A percentile compares a stretch with the other conserved stretches of the same genome.
Evolutionary conservation across 2,888 invertebrate genomes (phyloP).

Genomic region (Cryptocheilus praepositus): DNA sequence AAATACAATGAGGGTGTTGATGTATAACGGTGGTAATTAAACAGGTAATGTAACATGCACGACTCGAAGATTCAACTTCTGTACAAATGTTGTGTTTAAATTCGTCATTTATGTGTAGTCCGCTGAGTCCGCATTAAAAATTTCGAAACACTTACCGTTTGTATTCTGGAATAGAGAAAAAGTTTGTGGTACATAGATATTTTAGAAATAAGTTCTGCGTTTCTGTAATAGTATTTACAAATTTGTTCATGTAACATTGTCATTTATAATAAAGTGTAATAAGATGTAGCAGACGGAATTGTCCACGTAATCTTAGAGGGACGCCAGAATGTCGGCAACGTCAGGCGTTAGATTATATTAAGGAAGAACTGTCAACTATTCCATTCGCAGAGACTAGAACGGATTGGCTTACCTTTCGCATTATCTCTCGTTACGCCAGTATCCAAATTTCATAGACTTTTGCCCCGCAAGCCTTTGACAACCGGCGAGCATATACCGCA

Average conservation of each 20-base stretch:
- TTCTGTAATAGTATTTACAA: conserved; percentile 68
- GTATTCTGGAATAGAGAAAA: conserved; percentile 20
- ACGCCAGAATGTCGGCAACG: neutral
- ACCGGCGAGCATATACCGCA: no score
- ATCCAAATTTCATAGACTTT: no score
- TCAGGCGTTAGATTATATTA: conserved; percentile 5
- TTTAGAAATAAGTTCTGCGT: conserved; percentile 71
- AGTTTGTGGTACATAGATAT: conserved; percentile 31
- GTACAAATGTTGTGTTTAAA: conserved; percentile 33
- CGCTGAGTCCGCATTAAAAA: conserved; percentile 1
- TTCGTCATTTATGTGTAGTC: conserved; percentile 16
- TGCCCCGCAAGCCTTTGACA: no score
- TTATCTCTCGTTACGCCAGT: no score
- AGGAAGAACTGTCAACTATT: neutral
- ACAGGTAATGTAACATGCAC: conserved; percentile 47
- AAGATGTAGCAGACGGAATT: conserved; percentile 51
- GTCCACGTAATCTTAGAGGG: conserved; percentile 27
- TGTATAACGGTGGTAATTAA: conserved; percentile 44
- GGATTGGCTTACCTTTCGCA: no score
- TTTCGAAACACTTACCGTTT: neutral
- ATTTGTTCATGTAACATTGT: conserved; percentile 71
- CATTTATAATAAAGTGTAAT: conserved; percentile 72
- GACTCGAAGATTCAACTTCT: conserved; percentile 33
- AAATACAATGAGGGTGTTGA: conserved; percentile 39
- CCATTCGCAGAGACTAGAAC: no score